Evolutionary conservation across 1,140 invertebrate genomes (phyloP).

Genomic region (Globodera ellingtonae): DNA sequence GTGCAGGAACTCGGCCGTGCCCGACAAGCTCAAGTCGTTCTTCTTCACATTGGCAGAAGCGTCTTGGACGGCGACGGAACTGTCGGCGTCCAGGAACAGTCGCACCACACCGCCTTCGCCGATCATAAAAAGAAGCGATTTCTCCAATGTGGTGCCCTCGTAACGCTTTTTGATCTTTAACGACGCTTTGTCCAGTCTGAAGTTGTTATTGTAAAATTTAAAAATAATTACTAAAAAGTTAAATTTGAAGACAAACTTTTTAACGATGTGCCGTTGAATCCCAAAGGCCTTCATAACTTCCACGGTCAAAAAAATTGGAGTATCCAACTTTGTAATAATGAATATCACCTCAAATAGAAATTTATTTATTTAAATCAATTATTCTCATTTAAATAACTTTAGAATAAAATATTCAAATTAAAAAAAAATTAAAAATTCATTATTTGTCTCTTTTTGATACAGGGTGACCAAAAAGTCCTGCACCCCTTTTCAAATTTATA

Average conservation of each 20-base stretch:
- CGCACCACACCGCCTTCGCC: neutral
- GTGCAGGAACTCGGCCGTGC: neutral
- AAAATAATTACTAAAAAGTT: too few species aligned
- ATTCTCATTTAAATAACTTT: neutral
- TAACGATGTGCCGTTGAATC: neutral
- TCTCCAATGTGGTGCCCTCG: neutral
- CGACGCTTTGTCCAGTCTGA: neutral
- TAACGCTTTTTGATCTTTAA: neutral
- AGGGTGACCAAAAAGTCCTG: too few species aligned
- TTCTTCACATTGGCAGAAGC: too few species aligned
- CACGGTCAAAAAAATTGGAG: neutral
- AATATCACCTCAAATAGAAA: neutral
- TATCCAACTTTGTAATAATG: neutral
- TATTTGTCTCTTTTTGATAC: too few species aligned
- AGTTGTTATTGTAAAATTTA: neutral
- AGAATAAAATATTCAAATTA: neutral
- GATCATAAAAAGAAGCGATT: neutral
- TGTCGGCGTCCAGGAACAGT: neutral
- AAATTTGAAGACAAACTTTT: neutral
- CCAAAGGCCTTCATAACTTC: neutral
- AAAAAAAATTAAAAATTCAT: neutral
- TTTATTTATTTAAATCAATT: neutral
- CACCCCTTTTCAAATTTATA: too few species aligned
- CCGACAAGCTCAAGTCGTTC: neutral
- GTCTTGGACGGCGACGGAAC: too few species aligned